These are phyloP conservation scores for Drosophila arizonae DNA, from an alignment of 1,140 invertebrate species.

Conservation along the genomic window DNA sequence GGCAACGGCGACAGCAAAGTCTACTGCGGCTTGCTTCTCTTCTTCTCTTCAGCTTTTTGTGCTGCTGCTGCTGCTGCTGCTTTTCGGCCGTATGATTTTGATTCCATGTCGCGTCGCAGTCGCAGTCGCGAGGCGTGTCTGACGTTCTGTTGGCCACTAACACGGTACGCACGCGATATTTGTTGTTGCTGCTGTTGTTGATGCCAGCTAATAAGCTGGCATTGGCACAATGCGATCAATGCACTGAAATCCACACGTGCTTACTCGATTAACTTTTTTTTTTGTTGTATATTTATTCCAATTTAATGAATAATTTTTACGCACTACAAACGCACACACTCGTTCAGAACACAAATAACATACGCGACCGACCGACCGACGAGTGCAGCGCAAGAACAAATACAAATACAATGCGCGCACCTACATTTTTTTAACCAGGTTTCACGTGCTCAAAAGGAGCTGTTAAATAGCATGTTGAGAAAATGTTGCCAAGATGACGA, in stretches of 20 bases:
- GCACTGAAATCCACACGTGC: slow-evolving; percentile 40
- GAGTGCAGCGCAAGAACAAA: slow-evolving; percentile 48
- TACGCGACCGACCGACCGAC: slow-evolving; percentile 42
- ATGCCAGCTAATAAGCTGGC: slow-evolving; percentile 1
- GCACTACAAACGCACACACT: slow-evolving; percentile 36
- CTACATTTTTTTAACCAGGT: slow-evolving; percentile 33
- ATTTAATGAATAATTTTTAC: slow-evolving; percentile 49
- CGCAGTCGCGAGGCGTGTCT: slow-evolving; percentile 39
- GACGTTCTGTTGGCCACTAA: slow-evolving; percentile 32
- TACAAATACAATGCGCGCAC: slow-evolving; percentile 41
- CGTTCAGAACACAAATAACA: slow-evolving; percentile 20
- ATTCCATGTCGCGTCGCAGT: slow-evolving; percentile 28
- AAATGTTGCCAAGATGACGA: slow-evolving; percentile 6
- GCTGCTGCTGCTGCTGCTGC: slow-evolving; percentile 1
- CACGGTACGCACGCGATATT: slow-evolving; percentile 25
- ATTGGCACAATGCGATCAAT: slow-evolving; percentile 17
- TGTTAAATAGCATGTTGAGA: slow-evolving; percentile 12
- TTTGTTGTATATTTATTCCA: slow-evolving; percentile 2
- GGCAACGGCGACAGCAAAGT: slow-evolving; percentile 31
- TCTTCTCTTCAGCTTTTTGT: slow-evolving; percentile 13
- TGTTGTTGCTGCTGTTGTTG: slow-evolving; percentile 25
- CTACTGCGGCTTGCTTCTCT: slow-evolving; percentile 43
- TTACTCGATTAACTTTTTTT: slow-evolving; percentile 27
- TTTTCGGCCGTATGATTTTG: slow-evolving; percentile 46
- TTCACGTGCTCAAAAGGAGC: slow-evolving; percentile 26